These are phyloP conservation scores for Polymixis lichenea DNA, from an alignment of 2,888 invertebrate genomes.

Conservation along the genomic window DNA sequence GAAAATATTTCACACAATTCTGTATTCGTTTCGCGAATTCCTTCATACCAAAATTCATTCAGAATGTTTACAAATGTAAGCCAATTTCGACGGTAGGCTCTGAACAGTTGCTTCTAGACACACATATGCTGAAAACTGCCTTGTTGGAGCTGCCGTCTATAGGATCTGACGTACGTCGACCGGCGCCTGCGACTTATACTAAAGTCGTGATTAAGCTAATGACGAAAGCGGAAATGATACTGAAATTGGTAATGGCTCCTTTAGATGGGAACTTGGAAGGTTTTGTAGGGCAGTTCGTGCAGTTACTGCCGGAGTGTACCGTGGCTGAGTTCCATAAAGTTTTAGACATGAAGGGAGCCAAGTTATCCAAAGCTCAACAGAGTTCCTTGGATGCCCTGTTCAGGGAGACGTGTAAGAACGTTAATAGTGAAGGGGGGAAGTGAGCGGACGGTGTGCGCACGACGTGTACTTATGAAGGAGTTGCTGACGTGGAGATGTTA, in stretches of 20 bases:
- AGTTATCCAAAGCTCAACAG: slow-evolving; percentile 82
- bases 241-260: slow-evolving; percentile 99
- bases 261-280: slow-evolving; percentile 92
- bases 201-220: slow-evolving; percentile 96
- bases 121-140: slow-evolving; percentile 98
- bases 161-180: slow-evolving; percentile 96
- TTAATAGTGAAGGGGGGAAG: slow-evolving; percentile 44
- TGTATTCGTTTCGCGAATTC: slow-evolving; percentile 98
- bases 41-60: slow-evolving; percentile 98
- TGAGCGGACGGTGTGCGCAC: background rate
- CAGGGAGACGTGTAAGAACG: slow-evolving; percentile 71
- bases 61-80: slow-evolving; percentile 97
- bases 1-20: slow-evolving; percentile 99
- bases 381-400: slow-evolving; percentile 78
- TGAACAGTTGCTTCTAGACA: slow-evolving; percentile 98
- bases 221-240: slow-evolving; percentile 99
- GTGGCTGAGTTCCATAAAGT: slow-evolving; percentile 98
- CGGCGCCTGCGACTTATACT: slow-evolving; percentile 96
- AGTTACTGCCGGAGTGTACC: slow-evolving; percentile 97
- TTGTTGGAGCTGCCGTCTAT: slow-evolving; percentile 98
- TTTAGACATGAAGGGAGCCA: slow-evolving; percentile 97
- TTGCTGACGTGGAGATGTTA: background rate
- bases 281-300: slow-evolving; percentile 97
- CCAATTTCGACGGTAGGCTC: slow-evolving; percentile 97
- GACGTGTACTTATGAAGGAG: background rate